phyloP scores from a whole-genome alignment of 2,888 invertebrate species.

The Agrochola macilenta region DNA sequence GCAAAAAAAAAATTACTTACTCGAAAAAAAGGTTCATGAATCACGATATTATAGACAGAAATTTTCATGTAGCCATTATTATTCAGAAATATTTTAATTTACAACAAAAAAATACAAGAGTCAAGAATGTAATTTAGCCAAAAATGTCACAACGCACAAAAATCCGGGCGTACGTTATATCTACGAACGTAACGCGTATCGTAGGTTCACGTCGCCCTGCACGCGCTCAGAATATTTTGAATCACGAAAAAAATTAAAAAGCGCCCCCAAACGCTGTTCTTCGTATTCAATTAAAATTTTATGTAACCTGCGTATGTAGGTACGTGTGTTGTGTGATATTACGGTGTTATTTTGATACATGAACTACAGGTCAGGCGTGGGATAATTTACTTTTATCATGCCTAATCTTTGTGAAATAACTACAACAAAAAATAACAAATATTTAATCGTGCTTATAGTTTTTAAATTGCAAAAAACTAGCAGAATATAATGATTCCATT shows the following conservation, averaged over 20 bases:
- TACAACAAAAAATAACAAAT: no score
- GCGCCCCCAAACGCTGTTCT: constrained; percentile 38
- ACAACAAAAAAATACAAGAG: constrained; percentile 28
- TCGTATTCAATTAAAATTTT: constrained; percentile 60
- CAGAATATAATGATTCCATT: no score
- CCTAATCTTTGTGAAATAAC: no score
- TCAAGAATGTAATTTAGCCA: constrained; percentile 58
- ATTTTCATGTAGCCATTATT: not conserved
- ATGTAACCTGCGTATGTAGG: constrained; percentile 24
- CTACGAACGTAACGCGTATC: constrained; percentile 28
- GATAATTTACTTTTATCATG: not conserved
- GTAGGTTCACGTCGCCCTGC: constrained; percentile 21
- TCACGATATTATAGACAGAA: not conserved
- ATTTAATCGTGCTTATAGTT: no score
- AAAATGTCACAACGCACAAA: constrained; percentile 61
- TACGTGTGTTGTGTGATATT: constrained; percentile 9
- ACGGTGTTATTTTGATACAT: not conserved
- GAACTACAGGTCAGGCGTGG: not conserved
- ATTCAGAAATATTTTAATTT: constrained; percentile 42
- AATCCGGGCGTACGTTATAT: constrained; percentile 31
- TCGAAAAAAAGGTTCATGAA: constrained; percentile 6
- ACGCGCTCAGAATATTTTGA: constrained; percentile 63
- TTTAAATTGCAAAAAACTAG: no score
- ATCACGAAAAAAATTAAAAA: constrained; percentile 60
- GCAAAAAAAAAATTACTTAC: not conserved